Conservation (phyloP, 2,797 vertebrate species). For the Pyrocephalus nanus region DNA sequence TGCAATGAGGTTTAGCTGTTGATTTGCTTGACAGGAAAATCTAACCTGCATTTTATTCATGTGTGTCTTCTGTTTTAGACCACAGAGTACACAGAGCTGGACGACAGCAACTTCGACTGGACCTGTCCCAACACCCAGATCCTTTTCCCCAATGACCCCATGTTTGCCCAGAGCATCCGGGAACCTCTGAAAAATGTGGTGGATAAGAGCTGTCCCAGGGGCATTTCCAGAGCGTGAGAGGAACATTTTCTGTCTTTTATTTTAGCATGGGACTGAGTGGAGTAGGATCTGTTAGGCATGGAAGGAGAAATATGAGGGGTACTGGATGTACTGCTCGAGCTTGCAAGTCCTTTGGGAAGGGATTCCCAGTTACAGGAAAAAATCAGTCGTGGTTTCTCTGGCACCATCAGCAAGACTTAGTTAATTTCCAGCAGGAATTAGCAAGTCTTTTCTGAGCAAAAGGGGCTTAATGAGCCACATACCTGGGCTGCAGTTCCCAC, state of each 20-base stretch:
- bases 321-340: not conserved
- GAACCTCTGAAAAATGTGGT: conserved; percentile 95
- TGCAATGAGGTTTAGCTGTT: not conserved
- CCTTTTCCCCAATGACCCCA: conserved; percentile 92
- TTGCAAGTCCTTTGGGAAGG: not conserved
- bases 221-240: conserved; percentile 84
- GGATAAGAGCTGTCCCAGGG: conserved; percentile 94
- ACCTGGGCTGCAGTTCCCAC: not conserved
- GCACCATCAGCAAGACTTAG: not conserved
- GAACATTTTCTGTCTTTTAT: not conserved
- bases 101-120: conserved; percentile 98
- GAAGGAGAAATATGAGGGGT: not conserved
- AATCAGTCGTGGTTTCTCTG: not conserved
- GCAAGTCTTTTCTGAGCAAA: not conserved
- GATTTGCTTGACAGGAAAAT: not conserved
- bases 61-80: conserved; percentile 67
- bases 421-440: not conserved
- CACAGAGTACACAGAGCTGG: conserved; percentile 84
- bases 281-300: not conserved
- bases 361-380: not conserved
- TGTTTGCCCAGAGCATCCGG: conserved; percentile 91
- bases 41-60: not conserved
- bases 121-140: conserved; percentile 97
- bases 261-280: not conserved
- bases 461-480: not conserved